These are phyloP conservation scores for Aleiodes leptofemur DNA, from an alignment of 2,888 invertebrate species.

Conservation along the genomic window DNA sequence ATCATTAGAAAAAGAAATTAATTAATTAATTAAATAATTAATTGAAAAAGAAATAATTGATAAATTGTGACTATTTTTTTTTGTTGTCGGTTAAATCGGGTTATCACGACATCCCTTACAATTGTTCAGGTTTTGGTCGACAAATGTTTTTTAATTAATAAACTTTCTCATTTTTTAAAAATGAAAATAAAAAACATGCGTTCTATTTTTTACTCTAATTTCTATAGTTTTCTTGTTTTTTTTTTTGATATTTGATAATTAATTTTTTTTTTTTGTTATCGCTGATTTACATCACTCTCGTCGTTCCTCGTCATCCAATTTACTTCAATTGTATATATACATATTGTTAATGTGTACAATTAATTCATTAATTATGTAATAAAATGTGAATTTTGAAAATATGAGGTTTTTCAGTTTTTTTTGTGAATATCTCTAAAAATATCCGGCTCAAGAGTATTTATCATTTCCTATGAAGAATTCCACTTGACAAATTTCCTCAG, in stretches of 20 bases:
- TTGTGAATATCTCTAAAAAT: too few relatives aligned
- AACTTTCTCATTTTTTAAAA: neutral
- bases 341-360: constrained; percentile 18
- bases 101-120: constrained; percentile 10
- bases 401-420: too few relatives aligned
- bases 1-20: too few relatives aligned
- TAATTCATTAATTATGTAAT: too few relatives aligned
- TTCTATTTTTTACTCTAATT: too few relatives aligned
- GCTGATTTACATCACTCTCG: constrained; percentile 42
- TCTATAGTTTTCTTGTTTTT: neutral
- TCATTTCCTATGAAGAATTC: too few relatives aligned
- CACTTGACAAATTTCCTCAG: too few relatives aligned
- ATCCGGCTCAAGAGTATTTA: too few relatives aligned
- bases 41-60: too few relatives aligned
- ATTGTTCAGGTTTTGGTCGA: constrained; percentile 7
- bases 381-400: constrained; percentile 5
- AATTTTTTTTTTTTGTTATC: constrained; percentile 15
- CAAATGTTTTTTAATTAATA: neutral
- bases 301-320: constrained; percentile 49
- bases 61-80: neutral
- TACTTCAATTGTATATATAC: constrained; percentile 25
- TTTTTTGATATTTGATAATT: constrained; percentile 23
- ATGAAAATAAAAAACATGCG: neutral
- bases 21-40: too few relatives aligned
- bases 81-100: constrained; percentile 2